Evolutionary conservation across 2,797 vertebrate genomes (phyloP).

Genomic region (Lindbergichthys nudifrons): DNA sequence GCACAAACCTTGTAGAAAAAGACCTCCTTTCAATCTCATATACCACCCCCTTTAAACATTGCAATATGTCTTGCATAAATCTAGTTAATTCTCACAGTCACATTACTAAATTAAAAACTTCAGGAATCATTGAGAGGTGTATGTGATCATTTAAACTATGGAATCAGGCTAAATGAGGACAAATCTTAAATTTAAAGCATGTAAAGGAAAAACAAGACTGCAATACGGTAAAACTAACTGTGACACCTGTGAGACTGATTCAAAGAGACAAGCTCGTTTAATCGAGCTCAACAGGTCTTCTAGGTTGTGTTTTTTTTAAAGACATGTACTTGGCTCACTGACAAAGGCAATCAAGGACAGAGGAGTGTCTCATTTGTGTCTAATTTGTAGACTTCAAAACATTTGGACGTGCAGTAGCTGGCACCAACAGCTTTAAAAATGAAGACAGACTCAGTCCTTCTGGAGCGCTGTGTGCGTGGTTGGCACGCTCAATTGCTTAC

Average conservation of each 20-base stretch:
- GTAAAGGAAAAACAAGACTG: conserved; percentile 16
- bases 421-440: conserved; percentile 25
- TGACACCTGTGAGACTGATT: conserved; percentile 33
- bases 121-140: neutral
- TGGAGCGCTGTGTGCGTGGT: neutral
- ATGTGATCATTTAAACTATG: neutral
- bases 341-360: conserved; percentile 35
- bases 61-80: no score
- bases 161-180: conserved; percentile 2
- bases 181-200: conserved; percentile 9
- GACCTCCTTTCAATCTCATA: no score
- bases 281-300: conserved; percentile 2
- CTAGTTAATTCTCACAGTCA: neutral
- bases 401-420: conserved; percentile 37
- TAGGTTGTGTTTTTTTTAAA: conserved; percentile 15
- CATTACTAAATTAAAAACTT: neutral
- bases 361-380: conserved; percentile 39
- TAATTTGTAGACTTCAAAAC: conserved; percentile 43
- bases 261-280: conserved; percentile 1
- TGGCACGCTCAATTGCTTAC: conserved; percentile 37
- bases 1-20: neutral
- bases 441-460: conserved; percentile 21
- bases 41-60: no score
- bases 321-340: conserved; percentile 28
- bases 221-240: conserved; percentile 10